Percentiles rank a stretch among this genome's conserved stretches.
Evolutionary conservation across 2,888 invertebrate species (phyloP).

Genomic region (Drosophila cognata): DNA sequence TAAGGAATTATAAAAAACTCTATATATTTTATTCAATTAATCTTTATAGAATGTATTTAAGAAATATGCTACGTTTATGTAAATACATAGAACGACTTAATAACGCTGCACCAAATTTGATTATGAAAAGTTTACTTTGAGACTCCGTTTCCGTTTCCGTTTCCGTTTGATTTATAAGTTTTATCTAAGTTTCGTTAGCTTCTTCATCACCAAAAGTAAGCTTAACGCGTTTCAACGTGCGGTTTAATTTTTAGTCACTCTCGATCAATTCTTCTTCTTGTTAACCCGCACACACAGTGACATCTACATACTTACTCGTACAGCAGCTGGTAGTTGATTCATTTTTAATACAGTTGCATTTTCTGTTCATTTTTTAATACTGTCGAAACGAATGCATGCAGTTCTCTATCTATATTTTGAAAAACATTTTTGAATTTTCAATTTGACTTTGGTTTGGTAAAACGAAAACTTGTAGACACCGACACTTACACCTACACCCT

Average conservation of each 20-base stretch:
- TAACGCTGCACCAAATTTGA: conserved; percentile 68
- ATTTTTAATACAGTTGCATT: conserved; percentile 46
- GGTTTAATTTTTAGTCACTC: conserved; percentile 43
- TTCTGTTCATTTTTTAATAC: conserved; percentile 17
- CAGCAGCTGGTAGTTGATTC: conserved; percentile 54
- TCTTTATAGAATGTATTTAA: conserved; percentile 42
- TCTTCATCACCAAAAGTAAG: conserved; percentile 54
- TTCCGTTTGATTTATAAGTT: conserved; percentile 56
- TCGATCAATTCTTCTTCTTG: conserved; percentile 27
- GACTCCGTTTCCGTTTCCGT: conserved; percentile 36
- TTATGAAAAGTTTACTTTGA: conserved; percentile 60
- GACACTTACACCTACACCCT: conserved; percentile 33
- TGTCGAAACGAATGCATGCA: conserved; percentile 59
- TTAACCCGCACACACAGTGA: conserved; percentile 43
- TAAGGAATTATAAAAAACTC: conserved; percentile 33
- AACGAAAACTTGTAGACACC: conserved; percentile 50
- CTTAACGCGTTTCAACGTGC: conserved; percentile 63
- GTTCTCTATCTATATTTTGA: conserved; percentile 39
- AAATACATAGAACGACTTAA: conserved; percentile 73
- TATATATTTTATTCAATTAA: conserved; percentile 39
- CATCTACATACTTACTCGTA: conserved; percentile 45
- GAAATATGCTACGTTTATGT: conserved; percentile 69
- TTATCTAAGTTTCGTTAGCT: conserved; percentile 60
- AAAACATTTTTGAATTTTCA: conserved; percentile 41
- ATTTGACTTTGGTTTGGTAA: conserved; percentile 56